Evolutionary conservation across 2,888 invertebrate genomes (phyloP).

Genomic region (Synergus umbraculus): DNA sequence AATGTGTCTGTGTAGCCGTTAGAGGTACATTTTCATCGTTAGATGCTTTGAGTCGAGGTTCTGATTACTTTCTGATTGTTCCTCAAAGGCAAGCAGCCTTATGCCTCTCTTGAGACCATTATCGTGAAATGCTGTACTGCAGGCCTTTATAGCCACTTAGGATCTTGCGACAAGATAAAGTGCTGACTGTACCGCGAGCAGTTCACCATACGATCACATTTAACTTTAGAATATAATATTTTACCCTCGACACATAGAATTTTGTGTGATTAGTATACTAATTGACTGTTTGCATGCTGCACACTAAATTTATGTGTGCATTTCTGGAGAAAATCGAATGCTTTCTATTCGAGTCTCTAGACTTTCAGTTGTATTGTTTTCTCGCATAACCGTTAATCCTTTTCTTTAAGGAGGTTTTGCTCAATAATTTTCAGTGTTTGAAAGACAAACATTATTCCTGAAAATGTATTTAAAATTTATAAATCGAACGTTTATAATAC

Average conservation of each 20-base stretch:
- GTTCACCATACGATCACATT: constrained; percentile 33
- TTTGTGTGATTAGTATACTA: constrained; percentile 23
- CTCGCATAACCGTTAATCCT: neutral
- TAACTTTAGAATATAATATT: constrained; percentile 3
- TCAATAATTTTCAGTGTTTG: neutral
- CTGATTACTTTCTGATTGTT: constrained; percentile 39
- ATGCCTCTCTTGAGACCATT: constrained; percentile 51
- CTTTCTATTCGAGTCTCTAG: too few species aligned
- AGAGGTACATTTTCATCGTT: neutral
- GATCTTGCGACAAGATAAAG: constrained; percentile 46
- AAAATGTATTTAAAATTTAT: too few species aligned
- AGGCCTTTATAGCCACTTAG: constrained; percentile 59
- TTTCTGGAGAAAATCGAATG: constrained; percentile 5
- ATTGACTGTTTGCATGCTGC: constrained; percentile 29
- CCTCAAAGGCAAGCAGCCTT: constrained; percentile 30
- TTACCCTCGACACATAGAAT: constrained; percentile 5
- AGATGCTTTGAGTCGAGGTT: constrained; percentile 1
- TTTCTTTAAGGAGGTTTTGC: neutral
- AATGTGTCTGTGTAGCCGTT: neutral
- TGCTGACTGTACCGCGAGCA: constrained; percentile 37
- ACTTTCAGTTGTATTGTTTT: neutral
- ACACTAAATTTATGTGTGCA: neutral
- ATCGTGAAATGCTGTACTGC: constrained; percentile 55
- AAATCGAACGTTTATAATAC: too few species aligned
- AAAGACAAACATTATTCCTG: too few species aligned